Conservation (phyloP, 2,113 vertebrate species). For the Proterorhinus semilunaris region DNA sequence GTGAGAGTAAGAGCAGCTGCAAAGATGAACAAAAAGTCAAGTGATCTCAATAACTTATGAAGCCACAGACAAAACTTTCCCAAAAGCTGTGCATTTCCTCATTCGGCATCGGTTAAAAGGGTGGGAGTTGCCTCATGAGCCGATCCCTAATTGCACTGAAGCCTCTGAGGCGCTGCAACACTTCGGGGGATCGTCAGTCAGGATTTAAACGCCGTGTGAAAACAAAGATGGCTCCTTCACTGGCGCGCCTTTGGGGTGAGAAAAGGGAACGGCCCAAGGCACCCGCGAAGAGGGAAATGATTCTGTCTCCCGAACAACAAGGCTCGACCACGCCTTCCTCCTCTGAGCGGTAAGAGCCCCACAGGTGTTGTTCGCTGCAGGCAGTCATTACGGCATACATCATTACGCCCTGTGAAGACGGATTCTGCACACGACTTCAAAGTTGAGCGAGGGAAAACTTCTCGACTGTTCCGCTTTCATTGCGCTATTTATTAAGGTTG, state of each 20-base stretch:
- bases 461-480: not conserved
- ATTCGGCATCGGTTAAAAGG: not conserved
- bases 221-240: constrained; percentile 10
- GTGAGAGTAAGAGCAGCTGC: no score
- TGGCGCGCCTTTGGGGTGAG: constrained; percentile 17
- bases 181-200: constrained; percentile 17
- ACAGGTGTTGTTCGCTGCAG: constrained; percentile 17
- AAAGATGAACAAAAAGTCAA: not conserved
- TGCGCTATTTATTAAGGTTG: no score
- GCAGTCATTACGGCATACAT: constrained; percentile 9
- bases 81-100: not conserved
- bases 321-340: not conserved
- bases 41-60: not conserved
- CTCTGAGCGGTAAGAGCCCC: constrained; percentile 22
- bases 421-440: not conserved
- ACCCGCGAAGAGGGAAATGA: constrained; percentile 19
- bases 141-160: constrained; percentile 21
- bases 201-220: constrained; percentile 10
- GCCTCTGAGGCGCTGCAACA: constrained; percentile 16
- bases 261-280: constrained; percentile 25
- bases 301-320: constrained; percentile 24
- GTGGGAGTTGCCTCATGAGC: constrained; percentile 4
- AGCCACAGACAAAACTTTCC: not conserved
- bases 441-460: not conserved
- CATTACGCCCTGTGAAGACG: not conserved